These are phyloP conservation scores for Malurus melanocephalus DNA, from an alignment of 2,113 vertebrate genomes.

Conservation along the genomic window DNA sequence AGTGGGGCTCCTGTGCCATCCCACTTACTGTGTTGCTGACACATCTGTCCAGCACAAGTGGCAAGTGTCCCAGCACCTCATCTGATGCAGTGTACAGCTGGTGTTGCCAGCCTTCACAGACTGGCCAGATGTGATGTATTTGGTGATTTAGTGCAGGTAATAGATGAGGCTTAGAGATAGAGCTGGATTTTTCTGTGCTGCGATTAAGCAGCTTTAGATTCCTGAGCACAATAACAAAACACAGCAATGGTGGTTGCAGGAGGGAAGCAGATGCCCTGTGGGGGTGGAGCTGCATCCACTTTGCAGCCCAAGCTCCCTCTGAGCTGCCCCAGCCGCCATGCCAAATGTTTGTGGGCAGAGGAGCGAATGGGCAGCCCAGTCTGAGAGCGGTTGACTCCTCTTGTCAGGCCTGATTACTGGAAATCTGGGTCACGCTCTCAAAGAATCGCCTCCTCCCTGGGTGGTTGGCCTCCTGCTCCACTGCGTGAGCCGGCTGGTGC, in stretches of 20 bases:
- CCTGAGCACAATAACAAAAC: background rate
- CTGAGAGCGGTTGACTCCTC: background rate
- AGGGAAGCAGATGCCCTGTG: background rate
- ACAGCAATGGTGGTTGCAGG: background rate
- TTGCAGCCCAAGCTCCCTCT: background rate
- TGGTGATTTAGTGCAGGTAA: background rate
- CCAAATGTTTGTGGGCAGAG: rapidly evolving
- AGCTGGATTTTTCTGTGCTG: background rate
- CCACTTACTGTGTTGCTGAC: background rate
- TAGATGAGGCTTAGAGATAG: background rate
- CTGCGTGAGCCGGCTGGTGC: background rate
- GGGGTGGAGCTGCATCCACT: background rate
- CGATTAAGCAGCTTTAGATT: conserved; percentile 15
- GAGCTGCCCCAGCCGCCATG: background rate
- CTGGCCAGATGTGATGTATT: background rate
- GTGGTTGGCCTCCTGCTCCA: background rate
- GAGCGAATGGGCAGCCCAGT: background rate
- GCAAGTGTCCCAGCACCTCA: rapidly evolving
- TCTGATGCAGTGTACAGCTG: background rate
- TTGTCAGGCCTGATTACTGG: conserved; percentile 39
- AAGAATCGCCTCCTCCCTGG: conserved; percentile 33
- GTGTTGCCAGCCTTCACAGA: background rate
- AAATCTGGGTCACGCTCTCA: conserved; percentile 62
- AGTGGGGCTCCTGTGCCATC: background rate
- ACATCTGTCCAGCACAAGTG: background rate